Percentiles rank a stretch among this genome's conserved stretches.
Evolutionary conservation across 2,888 invertebrate genomes (phyloP).

Genomic region (Eupithecia tripunctaria): DNA sequence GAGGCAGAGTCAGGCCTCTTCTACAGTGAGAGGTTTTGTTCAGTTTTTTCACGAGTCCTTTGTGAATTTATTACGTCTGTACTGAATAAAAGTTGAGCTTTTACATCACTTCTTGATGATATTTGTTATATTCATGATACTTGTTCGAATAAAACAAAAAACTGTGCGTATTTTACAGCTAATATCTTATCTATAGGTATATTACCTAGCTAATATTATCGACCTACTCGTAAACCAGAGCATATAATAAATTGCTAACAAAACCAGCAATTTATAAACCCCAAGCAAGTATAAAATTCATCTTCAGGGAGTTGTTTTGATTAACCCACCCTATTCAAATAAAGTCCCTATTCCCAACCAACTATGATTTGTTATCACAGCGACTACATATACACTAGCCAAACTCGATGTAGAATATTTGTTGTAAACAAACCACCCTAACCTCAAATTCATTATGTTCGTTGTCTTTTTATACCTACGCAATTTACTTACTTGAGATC

Average conservation of each 20-base stretch:
- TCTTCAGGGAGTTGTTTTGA: conserved; percentile 1
- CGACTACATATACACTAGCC: no score
- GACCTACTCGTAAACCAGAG: not conserved
- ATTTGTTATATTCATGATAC: not conserved
- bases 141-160: conserved; percentile 1
- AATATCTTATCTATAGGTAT: no score
- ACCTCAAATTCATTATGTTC: no score
- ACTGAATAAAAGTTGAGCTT: conserved; percentile 9
- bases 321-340: not conserved
- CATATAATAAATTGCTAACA: not conserved
- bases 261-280: not conserved
- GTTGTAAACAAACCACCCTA: no score
- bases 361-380: conserved; percentile 4
- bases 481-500: no score
- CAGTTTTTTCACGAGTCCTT: conserved; percentile 11
- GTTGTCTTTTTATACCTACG: no score
- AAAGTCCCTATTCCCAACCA: not conserved
- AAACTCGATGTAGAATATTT: no score
- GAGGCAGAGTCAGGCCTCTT: conserved; percentile 9
- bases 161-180: not conserved
- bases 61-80: conserved; percentile 13
- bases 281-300: not conserved
- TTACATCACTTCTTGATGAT: conserved; percentile 1
- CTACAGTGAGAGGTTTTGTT: conserved; percentile 3
- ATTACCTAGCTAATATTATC: no score